Evolutionary conservation across 2,113 vertebrate genomes (phyloP).

Genomic region (Ondatra zibethicus): DNA sequence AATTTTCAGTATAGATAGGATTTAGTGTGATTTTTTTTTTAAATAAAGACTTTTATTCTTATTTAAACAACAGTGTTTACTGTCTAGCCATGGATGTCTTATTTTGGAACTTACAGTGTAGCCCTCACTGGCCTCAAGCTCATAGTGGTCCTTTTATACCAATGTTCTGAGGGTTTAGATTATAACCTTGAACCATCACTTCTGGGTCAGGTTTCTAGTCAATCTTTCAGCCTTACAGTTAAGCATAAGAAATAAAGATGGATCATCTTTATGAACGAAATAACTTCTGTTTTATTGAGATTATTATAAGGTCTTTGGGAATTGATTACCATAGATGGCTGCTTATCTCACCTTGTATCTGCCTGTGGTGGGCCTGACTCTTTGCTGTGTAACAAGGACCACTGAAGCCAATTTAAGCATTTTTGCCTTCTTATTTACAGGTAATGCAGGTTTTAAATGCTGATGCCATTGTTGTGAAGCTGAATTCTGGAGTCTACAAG

Average conservation of each 20-base stretch:
- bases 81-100: neutral
- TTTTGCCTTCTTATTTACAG: constrained; percentile 80
- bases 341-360: neutral
- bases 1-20: constrained; percentile 28
- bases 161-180: neutral
- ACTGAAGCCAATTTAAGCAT: neutral
- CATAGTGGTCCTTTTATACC: neutral
- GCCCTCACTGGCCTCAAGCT: neutral
- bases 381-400: neutral
- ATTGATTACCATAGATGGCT: neutral
- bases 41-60: neutral
- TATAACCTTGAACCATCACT: neutral
- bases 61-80: neutral
- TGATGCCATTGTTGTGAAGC: constrained; percentile 95
- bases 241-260: constrained; percentile 14
- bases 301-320: neutral
- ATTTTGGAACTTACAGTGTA: neutral
- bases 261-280: constrained; percentile 22
- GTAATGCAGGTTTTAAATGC: constrained; percentile 98
- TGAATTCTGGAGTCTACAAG: constrained; percentile 96
- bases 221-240: constrained; percentile 27
- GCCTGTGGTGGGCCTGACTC: neutral
- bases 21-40: neutral
- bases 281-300: neutral
- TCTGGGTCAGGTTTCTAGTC: constrained; percentile 23